Conservation (phyloP, 2,797 vertebrate genomes). For the Tragopan temminckii region DNA sequence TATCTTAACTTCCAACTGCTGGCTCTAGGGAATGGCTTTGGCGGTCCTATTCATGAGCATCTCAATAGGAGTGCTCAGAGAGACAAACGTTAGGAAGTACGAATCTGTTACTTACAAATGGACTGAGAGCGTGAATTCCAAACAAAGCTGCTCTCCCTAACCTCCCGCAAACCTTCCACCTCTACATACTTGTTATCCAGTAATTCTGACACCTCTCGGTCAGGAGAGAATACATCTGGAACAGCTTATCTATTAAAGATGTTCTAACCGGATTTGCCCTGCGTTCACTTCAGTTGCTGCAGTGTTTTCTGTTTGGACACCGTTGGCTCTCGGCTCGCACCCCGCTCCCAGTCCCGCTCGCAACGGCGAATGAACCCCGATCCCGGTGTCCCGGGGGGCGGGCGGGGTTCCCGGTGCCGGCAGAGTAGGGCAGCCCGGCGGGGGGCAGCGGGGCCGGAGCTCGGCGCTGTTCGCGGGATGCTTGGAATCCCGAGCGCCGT, state of each 20-base stretch:
- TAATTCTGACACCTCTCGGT: slow-evolving; percentile 55
- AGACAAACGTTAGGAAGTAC: slow-evolving; percentile 66
- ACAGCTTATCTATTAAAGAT: slow-evolving; percentile 23
- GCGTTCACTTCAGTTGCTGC: slow-evolving; percentile 40
- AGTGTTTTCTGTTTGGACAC: slow-evolving; percentile 56
- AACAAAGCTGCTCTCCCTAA: slow-evolving; percentile 59
- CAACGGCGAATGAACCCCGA: not conserved
- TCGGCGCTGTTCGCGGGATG: not conserved
- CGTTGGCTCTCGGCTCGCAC: slow-evolving; percentile 14
- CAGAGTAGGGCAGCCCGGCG: too few relatives aligned
- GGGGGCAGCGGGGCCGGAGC: not conserved
- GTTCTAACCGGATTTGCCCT: slow-evolving; percentile 33
- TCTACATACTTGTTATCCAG: slow-evolving; percentile 64
- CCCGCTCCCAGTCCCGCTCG: not conserved
- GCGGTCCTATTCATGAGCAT: slow-evolving; percentile 51
- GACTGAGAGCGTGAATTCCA: slow-evolving; percentile 69
- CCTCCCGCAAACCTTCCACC: slow-evolving; percentile 56
- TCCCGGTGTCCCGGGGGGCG: not conserved
- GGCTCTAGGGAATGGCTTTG: slow-evolving; percentile 58
- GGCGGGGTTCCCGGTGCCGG: not conserved
- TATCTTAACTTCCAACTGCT: slow-evolving; percentile 53
- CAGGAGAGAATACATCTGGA: slow-evolving; percentile 54
- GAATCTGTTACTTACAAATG: slow-evolving; percentile 76
- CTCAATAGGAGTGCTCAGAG: slow-evolving; percentile 61
- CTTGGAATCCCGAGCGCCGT: not conserved